phyloP scores from a whole-genome alignment of 2,888 invertebrate genomes.

The Campoletis raptor region DNA sequence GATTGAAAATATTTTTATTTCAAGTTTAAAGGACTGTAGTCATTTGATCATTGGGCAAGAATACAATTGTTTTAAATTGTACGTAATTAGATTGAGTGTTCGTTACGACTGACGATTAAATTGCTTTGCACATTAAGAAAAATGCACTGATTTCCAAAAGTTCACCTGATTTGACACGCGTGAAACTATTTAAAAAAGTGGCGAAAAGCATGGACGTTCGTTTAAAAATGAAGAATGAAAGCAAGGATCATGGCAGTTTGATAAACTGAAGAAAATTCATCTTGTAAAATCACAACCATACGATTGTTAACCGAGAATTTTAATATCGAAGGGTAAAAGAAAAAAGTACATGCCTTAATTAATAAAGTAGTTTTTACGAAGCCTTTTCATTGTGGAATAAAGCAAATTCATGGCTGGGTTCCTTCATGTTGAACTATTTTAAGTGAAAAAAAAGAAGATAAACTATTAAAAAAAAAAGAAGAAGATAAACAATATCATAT shows the following conservation, averaged over 20 bases:
- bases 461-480: background rate
- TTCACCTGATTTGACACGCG: constrained; percentile 1
- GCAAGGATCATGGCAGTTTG: background rate
- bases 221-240: background rate
- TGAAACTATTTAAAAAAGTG: background rate
- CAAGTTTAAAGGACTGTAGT: background rate
- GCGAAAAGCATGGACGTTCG: background rate
- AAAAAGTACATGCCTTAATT: constrained; percentile 8
- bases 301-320: constrained; percentile 1
- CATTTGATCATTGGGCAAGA: background rate
- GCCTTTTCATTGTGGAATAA: background rate
- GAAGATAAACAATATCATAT: constrained; percentile 4
- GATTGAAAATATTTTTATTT: background rate
- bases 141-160: background rate
- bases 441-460: constrained; percentile 8
- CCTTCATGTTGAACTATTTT: constrained; percentile 1
- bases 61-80: background rate
- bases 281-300: background rate
- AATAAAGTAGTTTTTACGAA: constrained; percentile 11
- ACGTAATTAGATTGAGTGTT: background rate
- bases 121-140: background rate
- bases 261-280: background rate
- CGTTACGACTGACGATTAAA: background rate
- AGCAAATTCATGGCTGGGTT: constrained; percentile 11
- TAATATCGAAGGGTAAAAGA: background rate